A percentile compares a stretch with the other conserved stretches of the same genome.
These are phyloP conservation scores for Carlito syrichta DNA, from an alignment of 2,113 vertebrate genomes.

Conservation along the genomic window DNA sequence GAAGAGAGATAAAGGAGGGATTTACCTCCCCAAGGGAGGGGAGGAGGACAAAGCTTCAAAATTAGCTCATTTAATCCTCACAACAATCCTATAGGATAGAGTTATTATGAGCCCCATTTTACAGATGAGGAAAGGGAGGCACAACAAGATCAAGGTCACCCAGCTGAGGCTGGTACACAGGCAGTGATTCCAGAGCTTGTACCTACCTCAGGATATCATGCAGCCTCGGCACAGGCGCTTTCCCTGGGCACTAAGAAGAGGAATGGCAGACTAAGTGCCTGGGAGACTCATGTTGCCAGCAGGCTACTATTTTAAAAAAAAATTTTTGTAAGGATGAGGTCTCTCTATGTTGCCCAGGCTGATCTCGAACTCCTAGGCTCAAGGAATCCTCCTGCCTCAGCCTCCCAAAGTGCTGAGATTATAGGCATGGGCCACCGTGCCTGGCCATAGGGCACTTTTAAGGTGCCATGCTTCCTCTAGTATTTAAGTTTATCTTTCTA, in stretches of 20 bases:
- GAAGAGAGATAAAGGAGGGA: no score
- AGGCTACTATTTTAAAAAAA: not conserved
- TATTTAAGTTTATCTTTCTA: not conserved
- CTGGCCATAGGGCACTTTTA: not conserved
- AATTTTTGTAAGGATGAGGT: not conserved
- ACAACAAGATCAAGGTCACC: not conserved
- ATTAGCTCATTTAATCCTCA: not conserved
- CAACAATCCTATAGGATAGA: not conserved
- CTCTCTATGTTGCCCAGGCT: not conserved
- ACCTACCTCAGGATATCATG: not conserved
- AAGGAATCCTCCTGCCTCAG: not conserved
- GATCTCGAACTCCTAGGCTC: not conserved
- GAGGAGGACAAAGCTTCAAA: no score
- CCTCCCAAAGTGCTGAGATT: not conserved
- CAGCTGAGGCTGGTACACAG: not conserved
- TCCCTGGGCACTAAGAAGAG: not conserved
- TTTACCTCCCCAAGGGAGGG: no score
- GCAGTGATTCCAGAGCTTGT: not conserved
- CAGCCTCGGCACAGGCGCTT: not conserved
- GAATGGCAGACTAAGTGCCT: not conserved
- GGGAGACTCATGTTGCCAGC: accelerated
- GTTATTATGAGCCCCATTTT: not conserved
- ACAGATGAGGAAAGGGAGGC: not conserved
- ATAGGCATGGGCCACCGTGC: not conserved
- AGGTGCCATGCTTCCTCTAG: not conserved